Evolutionary conservation across 2,113 vertebrate genomes (phyloP).

Genomic region (Nansenia antarctica): DNA sequence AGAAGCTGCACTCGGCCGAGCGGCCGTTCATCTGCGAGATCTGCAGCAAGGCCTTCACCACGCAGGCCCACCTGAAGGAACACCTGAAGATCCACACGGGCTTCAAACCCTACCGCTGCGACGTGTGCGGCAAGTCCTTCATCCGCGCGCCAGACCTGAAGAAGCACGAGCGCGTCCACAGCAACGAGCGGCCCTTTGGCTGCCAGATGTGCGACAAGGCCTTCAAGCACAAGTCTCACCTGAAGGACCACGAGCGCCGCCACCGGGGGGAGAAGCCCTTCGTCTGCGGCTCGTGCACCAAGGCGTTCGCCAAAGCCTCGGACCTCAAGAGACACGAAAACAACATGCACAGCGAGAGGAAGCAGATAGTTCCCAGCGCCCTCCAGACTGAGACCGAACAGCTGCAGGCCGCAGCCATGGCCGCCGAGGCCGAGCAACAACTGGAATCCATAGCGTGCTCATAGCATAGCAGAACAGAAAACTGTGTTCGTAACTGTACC

Average conservation of each 20-base stretch:
- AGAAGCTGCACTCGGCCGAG: constrained; percentile 95
- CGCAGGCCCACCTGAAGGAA: constrained; percentile 95
- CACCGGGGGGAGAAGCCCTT: constrained; percentile 90
- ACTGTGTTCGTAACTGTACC: background rate
- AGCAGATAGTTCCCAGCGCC: constrained; percentile 81
- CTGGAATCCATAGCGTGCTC: constrained; percentile 87
- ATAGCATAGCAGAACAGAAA: constrained; percentile 26
- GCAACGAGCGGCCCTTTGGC: constrained; percentile 88
- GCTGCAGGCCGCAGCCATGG: constrained; percentile 89
- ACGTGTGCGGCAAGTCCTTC: constrained; percentile 90
- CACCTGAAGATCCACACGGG: constrained; percentile 90
- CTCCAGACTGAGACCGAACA: constrained; percentile 88
- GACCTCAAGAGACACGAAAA: constrained; percentile 91
- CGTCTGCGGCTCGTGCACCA: constrained; percentile 86
- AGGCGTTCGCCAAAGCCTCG: constrained; percentile 90
- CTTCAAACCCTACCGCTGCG: constrained; percentile 89
- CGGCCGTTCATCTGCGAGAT: constrained; percentile 95
- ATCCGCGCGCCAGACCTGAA: constrained; percentile 88
- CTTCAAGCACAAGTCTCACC: constrained; percentile 92
- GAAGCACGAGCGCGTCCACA: constrained; percentile 89
- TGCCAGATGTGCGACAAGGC: constrained; percentile 92
- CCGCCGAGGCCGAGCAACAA: constrained; percentile 87
- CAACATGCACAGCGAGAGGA: constrained; percentile 92
- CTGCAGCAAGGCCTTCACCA: constrained; percentile 97
- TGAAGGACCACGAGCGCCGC: constrained; percentile 88